Evolutionary conservation across 2,888 invertebrate genomes (phyloP).

Genomic region (Labia minor): DNA sequence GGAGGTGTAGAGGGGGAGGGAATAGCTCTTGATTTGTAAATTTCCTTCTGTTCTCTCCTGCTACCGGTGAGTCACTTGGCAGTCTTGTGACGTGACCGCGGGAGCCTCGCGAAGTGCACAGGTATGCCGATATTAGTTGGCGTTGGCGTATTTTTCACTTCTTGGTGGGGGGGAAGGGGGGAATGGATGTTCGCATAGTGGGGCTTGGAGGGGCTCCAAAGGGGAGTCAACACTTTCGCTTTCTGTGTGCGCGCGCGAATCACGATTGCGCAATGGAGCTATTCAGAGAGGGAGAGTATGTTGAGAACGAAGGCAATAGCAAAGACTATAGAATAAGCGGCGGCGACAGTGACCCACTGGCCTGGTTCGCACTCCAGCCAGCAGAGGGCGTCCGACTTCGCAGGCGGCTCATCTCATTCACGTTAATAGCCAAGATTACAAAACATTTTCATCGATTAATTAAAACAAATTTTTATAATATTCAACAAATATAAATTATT

Average conservation of each 20-base stretch:
- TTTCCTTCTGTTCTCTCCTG: not conserved
- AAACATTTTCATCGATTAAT: too few relatives aligned
- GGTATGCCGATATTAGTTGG: not conserved
- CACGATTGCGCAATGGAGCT: constrained; percentile 17
- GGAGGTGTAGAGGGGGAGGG: too few relatives aligned
- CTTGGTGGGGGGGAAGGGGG: not conserved
- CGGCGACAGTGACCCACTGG: not conserved
- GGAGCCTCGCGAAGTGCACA: constrained; percentile 6
- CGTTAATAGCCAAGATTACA: too few relatives aligned
- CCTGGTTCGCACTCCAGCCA: not conserved
- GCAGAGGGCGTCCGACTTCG: not conserved
- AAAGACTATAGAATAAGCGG: not conserved
- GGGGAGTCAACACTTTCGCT: constrained; percentile 15
- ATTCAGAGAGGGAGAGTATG: not conserved
- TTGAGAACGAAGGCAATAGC: constrained; percentile 5
- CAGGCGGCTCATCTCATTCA: not conserved
- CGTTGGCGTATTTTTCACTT: not conserved
- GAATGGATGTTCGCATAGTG: constrained; percentile 2
- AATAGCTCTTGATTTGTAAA: not conserved
- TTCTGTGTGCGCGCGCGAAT: constrained; percentile 14
- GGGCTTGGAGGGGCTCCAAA: constrained; percentile 14
- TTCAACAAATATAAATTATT: too few relatives aligned
- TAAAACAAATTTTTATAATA: too few relatives aligned
- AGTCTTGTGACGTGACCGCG: not conserved
- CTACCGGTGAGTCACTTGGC: constrained; percentile 14